Percentiles rank a stretch among this genome's conserved stretches.
Conservation (phyloP, 2,113 vertebrate species). For the Dasypus novemcinctus region DNA sequence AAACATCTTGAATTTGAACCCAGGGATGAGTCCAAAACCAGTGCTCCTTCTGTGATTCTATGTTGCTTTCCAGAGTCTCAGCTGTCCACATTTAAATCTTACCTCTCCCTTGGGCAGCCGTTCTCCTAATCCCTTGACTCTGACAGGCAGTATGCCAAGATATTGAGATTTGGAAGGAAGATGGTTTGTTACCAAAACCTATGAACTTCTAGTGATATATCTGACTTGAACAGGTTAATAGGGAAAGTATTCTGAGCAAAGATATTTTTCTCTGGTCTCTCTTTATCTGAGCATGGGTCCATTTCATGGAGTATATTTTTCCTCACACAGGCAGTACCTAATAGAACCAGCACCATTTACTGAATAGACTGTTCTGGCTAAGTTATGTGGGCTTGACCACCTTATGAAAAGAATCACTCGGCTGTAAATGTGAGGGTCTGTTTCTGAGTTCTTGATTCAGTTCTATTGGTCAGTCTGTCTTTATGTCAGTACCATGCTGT, state of each 20-base stretch:
- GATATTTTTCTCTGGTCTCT: not conserved
- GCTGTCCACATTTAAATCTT: not conserved
- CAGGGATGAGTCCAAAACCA: not conserved
- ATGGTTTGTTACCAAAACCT: not conserved
- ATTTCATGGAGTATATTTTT: not conserved
- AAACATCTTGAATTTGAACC: not conserved
- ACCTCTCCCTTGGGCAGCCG: not conserved
- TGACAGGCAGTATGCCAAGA: not conserved
- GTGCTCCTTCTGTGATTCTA: not conserved
- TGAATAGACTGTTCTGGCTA: too few species aligned
- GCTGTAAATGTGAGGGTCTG: too few species aligned
- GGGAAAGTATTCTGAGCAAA: not conserved
- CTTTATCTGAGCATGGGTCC: not conserved
- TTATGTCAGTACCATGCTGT: too few species aligned
- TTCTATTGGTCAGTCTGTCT: too few species aligned
- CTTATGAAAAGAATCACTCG: too few species aligned
- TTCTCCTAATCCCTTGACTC: not conserved
- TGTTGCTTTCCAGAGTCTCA: not conserved
- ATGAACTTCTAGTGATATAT: not conserved
- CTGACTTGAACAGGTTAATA: not conserved
- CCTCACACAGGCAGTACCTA: not conserved
- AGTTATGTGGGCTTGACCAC: too few species aligned
- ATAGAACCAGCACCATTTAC: not conserved
- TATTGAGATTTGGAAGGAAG: not conserved
- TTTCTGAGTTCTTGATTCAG: too few species aligned